A percentile compares a stretch with the other conserved stretches of the same genome.
Conservation (phyloP, 2,888 invertebrate species). For the Dynastes maya region DNA sequence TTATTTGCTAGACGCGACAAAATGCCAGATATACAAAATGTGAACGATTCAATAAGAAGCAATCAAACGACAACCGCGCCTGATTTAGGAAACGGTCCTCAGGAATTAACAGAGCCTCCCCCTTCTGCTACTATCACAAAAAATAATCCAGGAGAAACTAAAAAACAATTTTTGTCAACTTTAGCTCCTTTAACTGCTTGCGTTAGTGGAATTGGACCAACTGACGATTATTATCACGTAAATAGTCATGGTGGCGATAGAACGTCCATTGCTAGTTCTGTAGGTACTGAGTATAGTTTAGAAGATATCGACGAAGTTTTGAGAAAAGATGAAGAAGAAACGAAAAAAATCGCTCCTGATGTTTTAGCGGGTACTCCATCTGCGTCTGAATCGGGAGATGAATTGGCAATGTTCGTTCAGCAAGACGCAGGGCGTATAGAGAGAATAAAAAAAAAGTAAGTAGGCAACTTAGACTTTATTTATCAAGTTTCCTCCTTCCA, state of each 20-base stretch:
- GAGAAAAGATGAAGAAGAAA: conserved; percentile 71
- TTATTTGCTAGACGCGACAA: conserved; percentile 72
- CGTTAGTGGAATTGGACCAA: conserved; percentile 74
- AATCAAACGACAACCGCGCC: conserved; percentile 67
- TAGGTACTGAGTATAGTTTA: conserved; percentile 79
- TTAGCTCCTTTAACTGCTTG: conserved; percentile 86
- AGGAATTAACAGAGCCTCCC: conserved; percentile 57
- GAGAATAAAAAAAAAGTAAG: conserved; percentile 81
- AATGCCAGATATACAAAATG: conserved; percentile 63
- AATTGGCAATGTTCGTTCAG: conserved; percentile 87
- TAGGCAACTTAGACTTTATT: not conserved
- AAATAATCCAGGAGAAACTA: conserved; percentile 62
- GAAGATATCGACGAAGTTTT: conserved; percentile 77
- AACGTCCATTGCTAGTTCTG: conserved; percentile 76
- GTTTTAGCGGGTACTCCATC: conserved; percentile 84
- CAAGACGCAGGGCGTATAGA: conserved; percentile 89
- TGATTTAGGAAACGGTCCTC: conserved; percentile 73
- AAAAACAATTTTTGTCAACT: conserved; percentile 84
- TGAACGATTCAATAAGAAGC: conserved; percentile 56
- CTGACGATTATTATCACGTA: conserved; percentile 76
- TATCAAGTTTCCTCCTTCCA: not conserved
- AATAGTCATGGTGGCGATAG: conserved; percentile 72
- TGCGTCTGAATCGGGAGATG: conserved; percentile 76
- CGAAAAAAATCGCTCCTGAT: conserved; percentile 80
- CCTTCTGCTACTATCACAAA: conserved; percentile 69